A percentile compares a stretch with the other conserved stretches of the same genome.
Conservation (phyloP, 2,113 vertebrate genomes). For the Muscicapa adusta region DNA sequence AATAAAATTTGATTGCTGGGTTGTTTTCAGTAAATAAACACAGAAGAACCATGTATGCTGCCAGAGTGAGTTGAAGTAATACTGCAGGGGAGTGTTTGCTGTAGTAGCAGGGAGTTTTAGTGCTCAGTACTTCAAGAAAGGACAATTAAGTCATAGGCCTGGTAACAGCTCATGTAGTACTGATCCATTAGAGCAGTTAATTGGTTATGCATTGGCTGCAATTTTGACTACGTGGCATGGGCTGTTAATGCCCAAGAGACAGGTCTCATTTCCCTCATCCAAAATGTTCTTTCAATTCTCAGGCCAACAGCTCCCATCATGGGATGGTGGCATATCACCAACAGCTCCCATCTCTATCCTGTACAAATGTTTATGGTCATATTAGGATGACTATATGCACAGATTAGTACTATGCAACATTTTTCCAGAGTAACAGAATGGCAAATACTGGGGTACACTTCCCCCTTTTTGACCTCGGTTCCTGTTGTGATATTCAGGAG, state of each 20-base stretch:
- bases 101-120: neutral
- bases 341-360: neutral
- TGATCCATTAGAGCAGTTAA: neutral
- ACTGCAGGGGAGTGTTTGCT: neutral
- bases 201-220: neutral
- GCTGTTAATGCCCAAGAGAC: neutral
- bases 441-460: neutral
- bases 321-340: neutral
- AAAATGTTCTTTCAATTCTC: neutral
- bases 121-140: neutral
- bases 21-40: neutral
- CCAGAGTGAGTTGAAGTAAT: neutral
- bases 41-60: neutral
- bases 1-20: neutral
- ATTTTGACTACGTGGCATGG: neutral
- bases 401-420: neutral
- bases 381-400: neutral
- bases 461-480: neutral
- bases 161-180: neutral
- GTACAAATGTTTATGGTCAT: neutral
- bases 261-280: neutral
- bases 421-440: neutral
- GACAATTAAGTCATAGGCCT: neutral
- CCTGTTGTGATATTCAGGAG: neutral
- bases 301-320: neutral